A percentile compares a stretch with the other conserved stretches of the same genome.
These are phyloP conservation scores for Lepidocyrtoides sp. DNA, from an alignment of 2,888 invertebrate species.

Conservation along the genomic window DNA sequence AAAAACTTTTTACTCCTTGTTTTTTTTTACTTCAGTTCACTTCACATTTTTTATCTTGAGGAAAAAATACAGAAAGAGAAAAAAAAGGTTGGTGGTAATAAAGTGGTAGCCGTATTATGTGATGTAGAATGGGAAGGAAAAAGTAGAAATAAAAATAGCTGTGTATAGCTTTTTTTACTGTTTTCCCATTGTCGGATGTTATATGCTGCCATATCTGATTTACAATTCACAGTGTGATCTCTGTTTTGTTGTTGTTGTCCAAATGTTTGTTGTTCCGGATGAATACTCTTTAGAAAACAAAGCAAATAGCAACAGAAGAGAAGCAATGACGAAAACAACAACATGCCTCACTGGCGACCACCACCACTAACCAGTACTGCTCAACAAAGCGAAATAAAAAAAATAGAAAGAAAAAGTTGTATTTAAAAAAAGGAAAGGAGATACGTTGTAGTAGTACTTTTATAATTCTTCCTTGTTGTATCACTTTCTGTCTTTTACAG, in stretches of 20 bases:
- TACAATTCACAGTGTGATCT: conserved; percentile 65
- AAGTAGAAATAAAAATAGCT: neutral
- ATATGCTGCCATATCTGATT: conserved; percentile 50
- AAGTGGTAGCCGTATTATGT: neutral
- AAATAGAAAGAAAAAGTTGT: neutral
- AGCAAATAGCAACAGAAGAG: neutral
- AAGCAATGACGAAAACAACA: neutral
- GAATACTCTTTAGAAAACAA: conserved; percentile 33
- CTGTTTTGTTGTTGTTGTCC: neutral
- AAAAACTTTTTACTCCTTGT: no score
- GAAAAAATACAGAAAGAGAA: neutral
- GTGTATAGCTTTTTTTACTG: neutral
- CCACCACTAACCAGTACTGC: neutral
- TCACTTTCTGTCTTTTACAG: conserved; percentile 9
- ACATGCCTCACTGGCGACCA: neutral
- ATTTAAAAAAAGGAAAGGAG: neutral
- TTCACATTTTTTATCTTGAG: neutral
- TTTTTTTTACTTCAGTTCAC: conserved; percentile 13
- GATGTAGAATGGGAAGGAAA: neutral
- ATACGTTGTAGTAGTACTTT: neutral
- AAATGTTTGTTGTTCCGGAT: conserved; percentile 42
- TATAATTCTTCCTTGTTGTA: neutral
- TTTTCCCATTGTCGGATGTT: conserved; percentile 11
- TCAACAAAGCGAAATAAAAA: conserved; percentile 10
- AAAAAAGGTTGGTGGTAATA: neutral